A percentile compares a stretch with the other conserved stretches of the same genome.
These are phyloP conservation scores for Orcinus orca DNA, from an alignment of 2,113 vertebrate species.

Conservation along the genomic window DNA sequence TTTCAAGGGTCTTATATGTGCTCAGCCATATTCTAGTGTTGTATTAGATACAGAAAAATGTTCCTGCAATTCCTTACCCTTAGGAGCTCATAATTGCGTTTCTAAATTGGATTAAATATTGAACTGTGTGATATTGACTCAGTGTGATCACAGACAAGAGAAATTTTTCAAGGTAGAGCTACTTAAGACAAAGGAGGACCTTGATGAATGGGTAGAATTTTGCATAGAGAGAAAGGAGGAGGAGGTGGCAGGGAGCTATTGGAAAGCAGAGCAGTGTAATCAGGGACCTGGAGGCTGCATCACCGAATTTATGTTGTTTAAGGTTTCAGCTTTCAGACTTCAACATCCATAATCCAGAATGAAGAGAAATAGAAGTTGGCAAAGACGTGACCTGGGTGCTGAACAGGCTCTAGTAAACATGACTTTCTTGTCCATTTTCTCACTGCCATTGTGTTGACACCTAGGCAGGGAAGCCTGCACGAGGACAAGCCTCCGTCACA, in stretches of 20 bases:
- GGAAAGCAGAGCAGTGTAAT: background rate
- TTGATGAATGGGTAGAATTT: slow-evolving; percentile 17
- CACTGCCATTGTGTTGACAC: background rate
- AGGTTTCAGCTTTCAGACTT: background rate
- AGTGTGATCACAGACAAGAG: slow-evolving; percentile 7
- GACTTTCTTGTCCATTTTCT: background rate
- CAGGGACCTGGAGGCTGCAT: background rate
- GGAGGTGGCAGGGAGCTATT: background rate
- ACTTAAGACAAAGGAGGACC: slow-evolving; percentile 20
- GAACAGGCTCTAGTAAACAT: background rate
- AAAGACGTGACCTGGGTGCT: background rate
- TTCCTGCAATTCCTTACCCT: slow-evolving; percentile 38
- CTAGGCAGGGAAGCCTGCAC: background rate
- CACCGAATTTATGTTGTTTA: background rate
- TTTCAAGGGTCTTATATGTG: slow-evolving; percentile 7
- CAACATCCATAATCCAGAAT: background rate
- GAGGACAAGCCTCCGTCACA: background rate
- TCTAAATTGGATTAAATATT: slow-evolving; percentile 58
- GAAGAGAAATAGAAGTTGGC: background rate
- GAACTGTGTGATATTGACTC: slow-evolving; percentile 51
- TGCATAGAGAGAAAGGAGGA: background rate
- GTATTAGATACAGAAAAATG: slow-evolving; percentile 39
- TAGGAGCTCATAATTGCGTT: slow-evolving; percentile 55
- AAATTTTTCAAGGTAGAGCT: slow-evolving; percentile 39
- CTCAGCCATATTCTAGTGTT: background rate